Conservation (phyloP, 2,888 invertebrate species). For the Drosophila rellima region DNA sequence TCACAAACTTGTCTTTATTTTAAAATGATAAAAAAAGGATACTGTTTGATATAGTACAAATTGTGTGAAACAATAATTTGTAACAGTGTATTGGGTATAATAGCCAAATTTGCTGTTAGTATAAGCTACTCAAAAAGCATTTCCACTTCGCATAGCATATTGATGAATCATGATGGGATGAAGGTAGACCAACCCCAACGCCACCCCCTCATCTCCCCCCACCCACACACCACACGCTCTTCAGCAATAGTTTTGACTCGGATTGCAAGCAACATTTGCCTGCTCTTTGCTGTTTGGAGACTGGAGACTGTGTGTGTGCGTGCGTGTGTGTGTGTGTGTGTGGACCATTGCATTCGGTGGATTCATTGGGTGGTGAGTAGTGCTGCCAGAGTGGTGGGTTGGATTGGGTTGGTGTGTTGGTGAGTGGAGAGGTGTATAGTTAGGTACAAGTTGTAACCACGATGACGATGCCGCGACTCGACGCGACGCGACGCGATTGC, state of each 20-base stretch:
- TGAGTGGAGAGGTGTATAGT: constrained; percentile 20
- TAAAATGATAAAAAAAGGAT: too few relatives aligned
- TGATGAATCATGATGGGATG: constrained; percentile 1
- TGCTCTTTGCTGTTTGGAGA: constrained; percentile 1
- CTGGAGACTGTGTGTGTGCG: too few relatives aligned
- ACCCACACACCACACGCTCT: too few relatives aligned
- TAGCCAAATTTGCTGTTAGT: constrained; percentile 8
- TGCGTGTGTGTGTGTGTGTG: too few relatives aligned
- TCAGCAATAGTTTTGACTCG: constrained; percentile 33
- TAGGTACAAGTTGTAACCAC: constrained; percentile 53
- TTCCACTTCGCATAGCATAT: neutral
- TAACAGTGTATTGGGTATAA: neutral
- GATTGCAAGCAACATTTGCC: constrained; percentile 51
- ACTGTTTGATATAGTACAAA: too few relatives aligned
- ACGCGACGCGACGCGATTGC: constrained; percentile 23
- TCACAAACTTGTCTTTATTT: too few relatives aligned
- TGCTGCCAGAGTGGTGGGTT: constrained; percentile 4
- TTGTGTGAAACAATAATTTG: neutral
- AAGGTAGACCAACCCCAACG: neutral
- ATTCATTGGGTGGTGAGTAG: constrained; percentile 17
- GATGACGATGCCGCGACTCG: constrained; percentile 32
- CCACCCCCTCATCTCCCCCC: neutral
- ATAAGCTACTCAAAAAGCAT: neutral
- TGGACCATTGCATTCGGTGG: too few relatives aligned
- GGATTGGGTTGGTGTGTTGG: constrained; percentile 3